Percentiles rank a stretch among this genome's conserved stretches.
These are phyloP conservation scores for Paratilapia polleni DNA, from an alignment of 2,113 vertebrate genomes.

Conservation along the genomic window DNA sequence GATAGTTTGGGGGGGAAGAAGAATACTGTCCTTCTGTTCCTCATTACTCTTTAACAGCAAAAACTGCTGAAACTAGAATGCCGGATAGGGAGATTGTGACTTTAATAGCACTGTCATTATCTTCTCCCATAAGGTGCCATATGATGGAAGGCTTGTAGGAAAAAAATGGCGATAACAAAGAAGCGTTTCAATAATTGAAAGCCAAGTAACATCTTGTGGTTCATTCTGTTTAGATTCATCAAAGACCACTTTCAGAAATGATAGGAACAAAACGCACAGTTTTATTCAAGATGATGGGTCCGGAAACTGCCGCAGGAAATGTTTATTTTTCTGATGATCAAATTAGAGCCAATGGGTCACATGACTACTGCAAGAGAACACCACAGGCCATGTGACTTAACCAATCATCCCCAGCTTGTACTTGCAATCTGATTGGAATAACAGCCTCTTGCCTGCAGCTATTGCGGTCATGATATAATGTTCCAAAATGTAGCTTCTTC, in stretches of 20 bases:
- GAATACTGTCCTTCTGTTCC: slow-evolving; percentile 83
- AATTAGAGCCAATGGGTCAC: slow-evolving; percentile 17
- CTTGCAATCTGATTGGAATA: slow-evolving; percentile 38
- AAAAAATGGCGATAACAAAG: slow-evolving; percentile 32
- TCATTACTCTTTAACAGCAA: slow-evolving; percentile 83
- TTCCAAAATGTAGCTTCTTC: neutral
- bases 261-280: slow-evolving; percentile 3
- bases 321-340: slow-evolving; percentile 18
- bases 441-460: slow-evolving; percentile 21
- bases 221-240: slow-evolving; percentile 53
- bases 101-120: slow-evolving; percentile 78
- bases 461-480: slow-evolving; percentile 19
- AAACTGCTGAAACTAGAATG: slow-evolving; percentile 76
- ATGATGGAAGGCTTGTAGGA: slow-evolving; percentile 52
- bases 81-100: slow-evolving; percentile 69
- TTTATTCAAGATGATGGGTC: slow-evolving; percentile 19
- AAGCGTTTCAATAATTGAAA: slow-evolving; percentile 34
- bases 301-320: neutral
- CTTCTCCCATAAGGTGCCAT: slow-evolving; percentile 73
- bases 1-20: slow-evolving; percentile 79
- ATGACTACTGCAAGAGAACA: slow-evolving; percentile 11
- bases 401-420: slow-evolving; percentile 15
- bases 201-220: slow-evolving; percentile 42
- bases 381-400: slow-evolving; percentile 18
- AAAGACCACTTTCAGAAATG: slow-evolving; percentile 35